Percentiles rank a stretch among this genome's conserved stretches.
Evolutionary conservation across 2,113 vertebrate genomes (phyloP).

Genomic region (Panthera leo): DNA sequence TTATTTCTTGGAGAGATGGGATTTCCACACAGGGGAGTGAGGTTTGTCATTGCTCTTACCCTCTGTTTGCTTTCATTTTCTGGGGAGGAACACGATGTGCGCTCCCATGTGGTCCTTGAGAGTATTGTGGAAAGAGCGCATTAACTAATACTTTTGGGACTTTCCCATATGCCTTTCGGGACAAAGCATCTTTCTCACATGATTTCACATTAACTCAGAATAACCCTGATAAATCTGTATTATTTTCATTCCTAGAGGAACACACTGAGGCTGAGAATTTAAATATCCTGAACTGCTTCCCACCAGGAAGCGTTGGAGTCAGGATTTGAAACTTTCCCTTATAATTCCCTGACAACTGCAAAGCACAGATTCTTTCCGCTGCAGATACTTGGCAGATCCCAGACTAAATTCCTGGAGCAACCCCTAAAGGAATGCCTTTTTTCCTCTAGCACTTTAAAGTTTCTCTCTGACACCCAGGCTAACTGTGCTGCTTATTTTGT

Average conservation of each 20-base stretch:
- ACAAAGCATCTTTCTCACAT: neutral
- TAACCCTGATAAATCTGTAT: neutral
- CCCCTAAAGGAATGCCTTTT: constrained; percentile 53
- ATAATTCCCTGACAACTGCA: neutral
- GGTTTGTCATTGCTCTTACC: neutral
- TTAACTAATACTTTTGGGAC: neutral
- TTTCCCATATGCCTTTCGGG: neutral
- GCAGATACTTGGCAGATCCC: neutral
- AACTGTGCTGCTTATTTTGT: constrained; percentile 64
- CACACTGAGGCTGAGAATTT: neutral
- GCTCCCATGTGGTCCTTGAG: neutral
- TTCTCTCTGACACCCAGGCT: constrained; percentile 55
- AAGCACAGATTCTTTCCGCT: neutral
- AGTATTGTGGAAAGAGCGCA: neutral
- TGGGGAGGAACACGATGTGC: neutral
- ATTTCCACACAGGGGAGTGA: neutral
- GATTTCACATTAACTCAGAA: neutral
- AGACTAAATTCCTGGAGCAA: constrained; percentile 40
- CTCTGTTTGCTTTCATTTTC: neutral
- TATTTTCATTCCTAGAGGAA: neutral
- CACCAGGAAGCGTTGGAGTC: neutral
- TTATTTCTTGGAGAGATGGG: neutral
- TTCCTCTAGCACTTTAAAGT: constrained; percentile 50
- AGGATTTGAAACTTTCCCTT: neutral
- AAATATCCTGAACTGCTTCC: neutral